Evolutionary conservation across 2,113 vertebrate species (phyloP).

Genomic region (Strix uralensis): DNA sequence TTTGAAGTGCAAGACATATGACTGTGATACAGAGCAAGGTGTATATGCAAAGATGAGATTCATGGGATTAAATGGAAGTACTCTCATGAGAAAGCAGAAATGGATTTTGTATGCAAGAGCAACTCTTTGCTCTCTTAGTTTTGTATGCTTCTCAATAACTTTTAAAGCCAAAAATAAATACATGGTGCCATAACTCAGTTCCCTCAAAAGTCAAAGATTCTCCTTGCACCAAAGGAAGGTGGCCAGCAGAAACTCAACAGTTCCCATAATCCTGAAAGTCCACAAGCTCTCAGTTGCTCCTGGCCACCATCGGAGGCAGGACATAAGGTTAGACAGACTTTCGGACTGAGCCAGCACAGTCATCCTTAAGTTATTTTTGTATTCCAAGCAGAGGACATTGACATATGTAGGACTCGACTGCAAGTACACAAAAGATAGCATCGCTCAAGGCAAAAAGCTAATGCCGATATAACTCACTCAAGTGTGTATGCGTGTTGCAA

Average conservation of each 20-base stretch:
- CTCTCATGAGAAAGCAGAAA: neutral
- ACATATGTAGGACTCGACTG: neutral
- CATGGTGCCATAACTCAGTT: neutral
- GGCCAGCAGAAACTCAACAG: neutral
- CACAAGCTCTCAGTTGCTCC: neutral
- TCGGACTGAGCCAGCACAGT: neutral
- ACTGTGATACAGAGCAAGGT: neutral
- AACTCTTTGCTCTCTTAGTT: neutral
- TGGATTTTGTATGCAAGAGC: neutral
- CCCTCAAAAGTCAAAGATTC: neutral
- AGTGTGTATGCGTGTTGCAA: accelerated
- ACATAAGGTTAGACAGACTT: neutral
- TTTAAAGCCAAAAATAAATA: neutral
- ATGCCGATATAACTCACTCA: neutral
- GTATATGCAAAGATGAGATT: neutral
- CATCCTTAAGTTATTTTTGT: neutral
- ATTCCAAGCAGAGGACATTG: neutral
- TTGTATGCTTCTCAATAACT: neutral
- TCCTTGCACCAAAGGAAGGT: neutral
- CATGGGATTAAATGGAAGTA: neutral
- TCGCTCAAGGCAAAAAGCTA: neutral
- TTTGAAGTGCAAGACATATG: neutral
- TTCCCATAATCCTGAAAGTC: neutral
- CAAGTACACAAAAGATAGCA: neutral
- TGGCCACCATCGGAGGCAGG: neutral